A percentile compares a stretch with the other conserved stretches of the same genome.
Evolutionary conservation across 1,140 invertebrate species (phyloP).

Genomic region (Eriocheir sinensis): DNA sequence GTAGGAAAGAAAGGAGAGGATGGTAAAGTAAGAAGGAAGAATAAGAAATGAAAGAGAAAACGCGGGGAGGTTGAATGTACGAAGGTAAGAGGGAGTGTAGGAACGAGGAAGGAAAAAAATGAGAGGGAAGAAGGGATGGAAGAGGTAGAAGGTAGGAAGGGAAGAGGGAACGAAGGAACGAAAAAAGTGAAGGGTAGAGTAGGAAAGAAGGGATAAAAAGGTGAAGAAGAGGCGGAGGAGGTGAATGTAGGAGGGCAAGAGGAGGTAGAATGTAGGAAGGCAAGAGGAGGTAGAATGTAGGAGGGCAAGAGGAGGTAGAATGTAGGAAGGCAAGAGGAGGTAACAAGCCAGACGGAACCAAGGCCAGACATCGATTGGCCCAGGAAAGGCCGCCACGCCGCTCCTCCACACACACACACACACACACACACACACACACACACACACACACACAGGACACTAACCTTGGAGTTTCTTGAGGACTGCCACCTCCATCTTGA

Average conservation of each 20-base stretch:
- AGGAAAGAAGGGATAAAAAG: neutral
- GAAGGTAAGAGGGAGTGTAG: no score
- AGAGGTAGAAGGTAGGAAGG: neutral
- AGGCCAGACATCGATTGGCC: slow-evolving; percentile 38
- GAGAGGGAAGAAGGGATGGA: neutral
- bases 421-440: neutral
- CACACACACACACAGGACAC: slow-evolving; percentile 40
- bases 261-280: neutral
- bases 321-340: slow-evolving; percentile 31
- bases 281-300: no score
- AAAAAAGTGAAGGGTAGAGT: no score
- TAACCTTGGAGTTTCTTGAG: slow-evolving; percentile 92
- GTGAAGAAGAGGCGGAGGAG: neutral
- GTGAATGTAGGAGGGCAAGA: neutral
- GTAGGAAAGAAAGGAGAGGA: neutral
- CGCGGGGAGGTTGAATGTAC: no score
- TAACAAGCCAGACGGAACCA: slow-evolving; percentile 35
- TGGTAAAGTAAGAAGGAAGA: neutral
- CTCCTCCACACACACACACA: no score
- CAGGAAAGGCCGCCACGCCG: neutral
- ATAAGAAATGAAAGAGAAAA: neutral
- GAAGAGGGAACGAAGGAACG: no score
- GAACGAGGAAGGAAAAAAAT: no score
- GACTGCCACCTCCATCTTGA: slow-evolving; percentile 99
- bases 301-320: no score